A percentile compares a stretch with the other conserved stretches of the same genome.
These are phyloP conservation scores for Neotoxoptera formosana DNA, from an alignment of 1,140 invertebrate species.

Conservation along the genomic window DNA sequence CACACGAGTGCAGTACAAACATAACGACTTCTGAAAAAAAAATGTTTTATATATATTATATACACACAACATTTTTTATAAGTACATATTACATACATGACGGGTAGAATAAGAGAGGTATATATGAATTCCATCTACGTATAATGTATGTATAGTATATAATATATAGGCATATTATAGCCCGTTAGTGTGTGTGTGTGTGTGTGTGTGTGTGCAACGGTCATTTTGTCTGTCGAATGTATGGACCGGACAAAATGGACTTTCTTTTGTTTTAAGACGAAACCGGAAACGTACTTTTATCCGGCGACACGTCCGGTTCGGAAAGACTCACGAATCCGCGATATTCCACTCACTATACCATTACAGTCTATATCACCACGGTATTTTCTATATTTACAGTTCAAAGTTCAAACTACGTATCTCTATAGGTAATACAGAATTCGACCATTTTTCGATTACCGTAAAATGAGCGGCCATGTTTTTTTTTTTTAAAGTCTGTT, in stretches of 20 bases:
- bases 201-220: neutral
- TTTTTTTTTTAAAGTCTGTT: neutral
- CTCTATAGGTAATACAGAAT: neutral
- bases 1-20: conserved; percentile 38
- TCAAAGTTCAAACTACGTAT: neutral
- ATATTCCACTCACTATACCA: neutral
- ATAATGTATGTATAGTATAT: neutral
- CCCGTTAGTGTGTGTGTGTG: too few species aligned
- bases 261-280: conserved; percentile 32
- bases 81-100: neutral
- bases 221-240: neutral
- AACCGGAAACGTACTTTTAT: conserved; percentile 44
- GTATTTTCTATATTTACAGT: neutral
- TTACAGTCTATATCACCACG: neutral
- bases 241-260: neutral
- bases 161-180: neutral
- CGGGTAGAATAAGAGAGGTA: neutral
- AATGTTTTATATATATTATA: neutral
- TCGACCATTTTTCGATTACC: neutral
- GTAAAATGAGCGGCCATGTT: neutral
- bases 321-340: neutral
- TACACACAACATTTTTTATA: neutral
- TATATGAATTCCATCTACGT: neutral
- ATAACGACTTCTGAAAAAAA: conserved; percentile 16
- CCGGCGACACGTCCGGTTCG: neutral